phyloP scores from a whole-genome alignment of 2,113 vertebrate genomes.

The Panthera uncia region DNA sequence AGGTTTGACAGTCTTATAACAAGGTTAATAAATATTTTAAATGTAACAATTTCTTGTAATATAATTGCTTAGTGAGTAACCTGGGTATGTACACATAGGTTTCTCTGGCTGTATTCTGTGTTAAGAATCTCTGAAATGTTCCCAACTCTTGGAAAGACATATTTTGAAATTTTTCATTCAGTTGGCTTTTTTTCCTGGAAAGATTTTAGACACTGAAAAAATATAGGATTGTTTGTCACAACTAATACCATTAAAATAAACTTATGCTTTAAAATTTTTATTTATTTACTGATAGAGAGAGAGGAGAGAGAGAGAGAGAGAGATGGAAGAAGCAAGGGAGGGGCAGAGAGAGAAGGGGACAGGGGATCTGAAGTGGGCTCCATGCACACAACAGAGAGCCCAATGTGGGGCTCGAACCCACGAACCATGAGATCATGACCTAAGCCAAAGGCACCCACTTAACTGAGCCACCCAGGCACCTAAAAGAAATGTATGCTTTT shows the following conservation, averaged over 20 bases:
- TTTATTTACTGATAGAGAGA: background rate
- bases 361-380: no score
- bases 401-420: no score
- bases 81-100: background rate
- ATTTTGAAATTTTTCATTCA: slow-evolving; percentile 38
- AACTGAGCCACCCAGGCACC: no score
- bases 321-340: no score
- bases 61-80: background rate
- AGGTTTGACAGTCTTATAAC: background rate
- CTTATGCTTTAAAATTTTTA: slow-evolving; percentile 10
- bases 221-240: background rate
- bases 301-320: no score
- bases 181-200: background rate
- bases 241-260: background rate
- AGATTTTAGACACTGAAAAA: background rate
- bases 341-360: no score
- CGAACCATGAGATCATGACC: no score
- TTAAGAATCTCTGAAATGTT: background rate
- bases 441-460: no score
- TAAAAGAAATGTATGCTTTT: slow-evolving; percentile 1
- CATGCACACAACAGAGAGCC: no score
- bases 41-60: background rate
- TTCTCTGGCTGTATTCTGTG: background rate
- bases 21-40: slow-evolving; percentile 12
- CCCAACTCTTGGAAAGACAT: background rate